Conservation (phyloP, 2,113 vertebrate species). For the Rhynchopsitta pachyrhyncha region DNA sequence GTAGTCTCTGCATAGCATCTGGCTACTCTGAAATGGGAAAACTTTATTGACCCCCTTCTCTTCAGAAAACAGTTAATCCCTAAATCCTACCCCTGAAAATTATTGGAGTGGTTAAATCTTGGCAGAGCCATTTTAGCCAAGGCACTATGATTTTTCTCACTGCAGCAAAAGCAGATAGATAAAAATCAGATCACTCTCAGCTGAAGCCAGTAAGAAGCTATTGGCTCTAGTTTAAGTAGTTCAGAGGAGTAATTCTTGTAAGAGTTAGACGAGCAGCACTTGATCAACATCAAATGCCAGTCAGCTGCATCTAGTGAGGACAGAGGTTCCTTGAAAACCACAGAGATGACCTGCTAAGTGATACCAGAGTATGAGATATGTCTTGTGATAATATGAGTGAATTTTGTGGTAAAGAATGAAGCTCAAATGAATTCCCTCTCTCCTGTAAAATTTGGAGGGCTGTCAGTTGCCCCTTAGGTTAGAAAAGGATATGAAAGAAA, state of each 20-base stretch:
- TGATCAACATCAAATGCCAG: background rate
- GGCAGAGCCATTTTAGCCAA: background rate
- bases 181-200: background rate
- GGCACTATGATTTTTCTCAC: background rate
- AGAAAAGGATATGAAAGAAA: background rate
- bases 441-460: background rate
- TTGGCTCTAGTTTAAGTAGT: background rate
- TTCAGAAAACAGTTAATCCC: background rate
- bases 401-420: background rate
- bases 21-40: background rate
- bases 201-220: background rate
- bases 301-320: background rate
- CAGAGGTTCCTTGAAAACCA: background rate
- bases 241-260: background rate
- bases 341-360: background rate
- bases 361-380: background rate
- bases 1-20: background rate
- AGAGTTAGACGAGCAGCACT: background rate
- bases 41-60: background rate
- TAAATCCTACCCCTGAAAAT: background rate
- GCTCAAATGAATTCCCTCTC: background rate
- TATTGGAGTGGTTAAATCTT: background rate
- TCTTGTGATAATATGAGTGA: background rate
- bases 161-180: background rate
- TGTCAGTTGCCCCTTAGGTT: background rate